A percentile compares a stretch with the other conserved stretches of the same genome.
These are phyloP conservation scores for Pocillopora grandis DNA, from an alignment of 92 coral and sea anemone genomes.

Conservation along the genomic window DNA sequence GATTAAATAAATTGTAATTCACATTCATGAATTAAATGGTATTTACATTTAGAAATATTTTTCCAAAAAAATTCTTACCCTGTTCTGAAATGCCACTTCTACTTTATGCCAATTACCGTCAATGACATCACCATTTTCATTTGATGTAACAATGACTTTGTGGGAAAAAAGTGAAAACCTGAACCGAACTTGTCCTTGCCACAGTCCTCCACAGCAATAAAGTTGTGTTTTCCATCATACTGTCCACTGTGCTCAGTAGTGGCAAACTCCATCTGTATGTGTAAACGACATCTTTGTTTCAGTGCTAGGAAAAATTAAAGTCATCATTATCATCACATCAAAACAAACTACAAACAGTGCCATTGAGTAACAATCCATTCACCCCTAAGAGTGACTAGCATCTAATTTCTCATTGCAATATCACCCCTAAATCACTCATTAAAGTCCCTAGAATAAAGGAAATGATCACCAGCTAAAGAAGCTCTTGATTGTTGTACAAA, in stretches of 20 bases:
- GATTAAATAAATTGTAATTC: too few species aligned
- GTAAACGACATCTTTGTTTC: constrained; percentile 81
- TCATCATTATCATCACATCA: not conserved
- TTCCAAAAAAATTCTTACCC: constrained; percentile 49
- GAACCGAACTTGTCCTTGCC: constrained; percentile 71
- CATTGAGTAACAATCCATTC: too few species aligned
- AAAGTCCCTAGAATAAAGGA: too few species aligned
- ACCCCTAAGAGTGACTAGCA: too few species aligned
- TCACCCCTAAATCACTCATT: too few species aligned
- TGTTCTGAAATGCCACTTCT: constrained; percentile 72
- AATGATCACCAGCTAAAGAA: too few species aligned
- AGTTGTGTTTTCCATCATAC: constrained; percentile 76
- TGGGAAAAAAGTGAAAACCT: constrained; percentile 74
- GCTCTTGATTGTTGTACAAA: too few species aligned
- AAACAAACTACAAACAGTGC: too few species aligned
- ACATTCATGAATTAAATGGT: too few species aligned
- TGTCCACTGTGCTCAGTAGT: constrained; percentile 83
- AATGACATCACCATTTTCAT: constrained; percentile 72
- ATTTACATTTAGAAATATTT: too few species aligned
- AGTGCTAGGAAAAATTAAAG: constrained; percentile 51
- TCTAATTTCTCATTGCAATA: too few species aligned
- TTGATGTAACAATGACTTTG: constrained; percentile 59
- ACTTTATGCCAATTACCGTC: constrained; percentile 94
- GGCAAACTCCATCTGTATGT: constrained; percentile 77
- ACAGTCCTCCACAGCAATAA: constrained; percentile 76